Percentiles rank a stretch among this genome's conserved stretches.
Conservation (phyloP, 2,797 vertebrate species). For the Chelonia mydas region DNA sequence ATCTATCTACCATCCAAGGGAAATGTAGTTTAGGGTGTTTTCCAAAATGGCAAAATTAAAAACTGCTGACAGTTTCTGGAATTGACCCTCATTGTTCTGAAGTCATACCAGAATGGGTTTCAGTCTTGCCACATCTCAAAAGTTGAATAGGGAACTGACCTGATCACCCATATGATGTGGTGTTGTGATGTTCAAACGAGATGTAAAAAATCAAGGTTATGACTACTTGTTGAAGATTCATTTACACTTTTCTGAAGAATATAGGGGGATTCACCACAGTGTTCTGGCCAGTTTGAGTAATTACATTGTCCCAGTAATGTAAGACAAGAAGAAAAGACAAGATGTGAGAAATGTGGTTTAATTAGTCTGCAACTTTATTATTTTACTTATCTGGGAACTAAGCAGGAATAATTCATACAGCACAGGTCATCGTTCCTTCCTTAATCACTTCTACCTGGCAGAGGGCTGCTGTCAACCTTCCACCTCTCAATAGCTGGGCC, state of each 20-base stretch:
- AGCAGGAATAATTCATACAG: background rate
- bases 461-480: background rate
- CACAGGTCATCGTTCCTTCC: background rate
- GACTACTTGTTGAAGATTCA: background rate
- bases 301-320: background rate
- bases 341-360: background rate
- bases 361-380: background rate
- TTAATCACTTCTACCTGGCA: background rate
- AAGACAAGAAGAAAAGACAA: too few relatives aligned
- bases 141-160: background rate
- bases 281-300: background rate
- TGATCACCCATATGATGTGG: background rate
- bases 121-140: background rate
- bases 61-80: fast-evolving
- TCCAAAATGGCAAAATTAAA: background rate
- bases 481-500: background rate
- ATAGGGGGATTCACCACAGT: background rate
- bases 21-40: background rate
- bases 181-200: background rate
- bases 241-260: background rate
- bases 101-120: fast-evolving
- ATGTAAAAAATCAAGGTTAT: background rate
- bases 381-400: background rate
- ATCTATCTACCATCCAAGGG: background rate
- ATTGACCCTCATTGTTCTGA: fast-evolving